phyloP scores from a whole-genome alignment of 2,113 vertebrate species.

The Rissa tridactyla region DNA sequence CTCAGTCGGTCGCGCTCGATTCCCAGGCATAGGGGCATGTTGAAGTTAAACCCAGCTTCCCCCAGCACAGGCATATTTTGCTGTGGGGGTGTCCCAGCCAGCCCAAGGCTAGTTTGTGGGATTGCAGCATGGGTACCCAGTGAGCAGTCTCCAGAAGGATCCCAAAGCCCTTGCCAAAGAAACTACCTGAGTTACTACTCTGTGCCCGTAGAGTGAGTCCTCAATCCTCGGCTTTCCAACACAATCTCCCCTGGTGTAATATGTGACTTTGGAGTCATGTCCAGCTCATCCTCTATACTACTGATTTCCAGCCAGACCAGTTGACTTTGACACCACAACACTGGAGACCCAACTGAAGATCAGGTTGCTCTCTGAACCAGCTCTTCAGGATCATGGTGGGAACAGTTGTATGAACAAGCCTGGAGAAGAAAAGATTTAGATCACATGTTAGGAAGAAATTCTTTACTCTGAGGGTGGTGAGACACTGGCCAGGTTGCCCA shows the following conservation, averaged over 20 bases:
- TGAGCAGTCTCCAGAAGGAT: neutral
- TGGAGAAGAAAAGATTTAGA: no score
- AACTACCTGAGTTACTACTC: neutral
- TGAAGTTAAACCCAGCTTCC: neutral
- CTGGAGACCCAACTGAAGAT: neutral
- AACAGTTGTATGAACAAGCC: neutral
- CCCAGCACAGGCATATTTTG: neutral
- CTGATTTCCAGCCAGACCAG: neutral
- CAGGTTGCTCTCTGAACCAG: neutral
- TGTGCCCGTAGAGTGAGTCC: neutral
- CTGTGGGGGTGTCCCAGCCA: neutral
- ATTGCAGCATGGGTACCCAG: neutral
- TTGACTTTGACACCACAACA: neutral
- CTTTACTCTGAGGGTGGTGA: no score
- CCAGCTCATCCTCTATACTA: neutral
- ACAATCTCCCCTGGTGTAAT: neutral
- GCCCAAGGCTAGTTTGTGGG: neutral
- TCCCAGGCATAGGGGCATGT: accelerated
- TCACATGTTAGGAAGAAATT: no score
- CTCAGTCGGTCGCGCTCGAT: accelerated
- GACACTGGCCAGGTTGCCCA: no score
- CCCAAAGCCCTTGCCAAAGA: neutral
- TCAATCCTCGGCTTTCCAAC: accelerated
- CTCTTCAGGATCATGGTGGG: neutral
- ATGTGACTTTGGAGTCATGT: neutral